Conservation (phyloP, 2,888 invertebrate species). For the Cerastis rubricosa region DNA sequence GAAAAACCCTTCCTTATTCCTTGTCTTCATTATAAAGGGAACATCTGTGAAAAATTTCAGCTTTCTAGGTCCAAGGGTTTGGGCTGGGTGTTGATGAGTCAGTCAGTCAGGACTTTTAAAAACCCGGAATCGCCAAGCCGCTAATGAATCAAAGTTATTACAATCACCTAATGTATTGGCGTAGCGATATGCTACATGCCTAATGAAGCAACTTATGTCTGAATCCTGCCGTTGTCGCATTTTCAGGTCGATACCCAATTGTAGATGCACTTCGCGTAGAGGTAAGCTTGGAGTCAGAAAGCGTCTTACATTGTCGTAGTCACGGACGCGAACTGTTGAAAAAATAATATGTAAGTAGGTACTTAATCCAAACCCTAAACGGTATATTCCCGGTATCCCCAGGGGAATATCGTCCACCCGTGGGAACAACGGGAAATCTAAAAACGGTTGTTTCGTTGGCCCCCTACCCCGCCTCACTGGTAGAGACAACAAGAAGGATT, state of each 20-base stretch:
- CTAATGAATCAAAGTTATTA: background rate
- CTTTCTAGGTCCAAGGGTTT: too few relatives aligned
- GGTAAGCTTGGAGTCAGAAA: slow-evolving; percentile 84
- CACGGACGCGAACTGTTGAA: slow-evolving; percentile 78
- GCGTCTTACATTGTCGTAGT: slow-evolving; percentile 82
- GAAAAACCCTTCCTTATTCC: too few relatives aligned
- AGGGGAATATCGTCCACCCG: too few relatives aligned
- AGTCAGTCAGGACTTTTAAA: background rate
- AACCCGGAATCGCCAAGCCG: background rate
- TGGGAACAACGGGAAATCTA: too few relatives aligned
- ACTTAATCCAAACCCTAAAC: background rate
- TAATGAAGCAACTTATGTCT: slow-evolving; percentile 83
- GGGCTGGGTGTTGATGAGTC: too few relatives aligned
- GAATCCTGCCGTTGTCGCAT: slow-evolving; percentile 81
- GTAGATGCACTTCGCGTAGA: slow-evolving; percentile 80
- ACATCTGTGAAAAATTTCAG: too few relatives aligned
- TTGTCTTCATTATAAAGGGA: too few relatives aligned
- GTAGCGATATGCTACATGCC: slow-evolving; percentile 79
- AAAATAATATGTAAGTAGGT: slow-evolving; percentile 6
- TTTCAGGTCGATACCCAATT: slow-evolving; percentile 80
- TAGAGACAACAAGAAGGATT: too few relatives aligned
- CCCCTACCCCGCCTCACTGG: too few relatives aligned
- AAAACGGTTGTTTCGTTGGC: too few relatives aligned
- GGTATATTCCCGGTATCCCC: too few relatives aligned
- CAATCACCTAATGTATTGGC: slow-evolving; percentile 77